Evolutionary conservation across 2,113 vertebrate species (phyloP).

Genomic region (Crypturellus undulatus): DNA sequence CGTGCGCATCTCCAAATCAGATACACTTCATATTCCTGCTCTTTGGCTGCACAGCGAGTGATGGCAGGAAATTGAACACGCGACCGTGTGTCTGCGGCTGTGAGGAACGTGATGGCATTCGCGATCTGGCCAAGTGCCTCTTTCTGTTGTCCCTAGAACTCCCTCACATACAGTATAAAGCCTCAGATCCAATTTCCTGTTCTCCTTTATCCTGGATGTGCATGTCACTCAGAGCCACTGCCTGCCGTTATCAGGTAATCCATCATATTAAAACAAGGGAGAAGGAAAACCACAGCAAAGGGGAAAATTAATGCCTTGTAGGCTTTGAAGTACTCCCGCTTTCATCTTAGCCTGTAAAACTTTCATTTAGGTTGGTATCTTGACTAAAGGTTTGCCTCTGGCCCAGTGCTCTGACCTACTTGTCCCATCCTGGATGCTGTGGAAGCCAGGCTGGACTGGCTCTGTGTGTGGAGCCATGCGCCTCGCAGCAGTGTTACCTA

Average conservation of each 20-base stretch:
- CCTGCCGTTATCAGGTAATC: constrained; percentile 42
- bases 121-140: background rate
- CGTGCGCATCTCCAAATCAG: constrained; percentile 8
- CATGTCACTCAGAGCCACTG: background rate
- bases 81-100: background rate
- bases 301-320: constrained; percentile 39
- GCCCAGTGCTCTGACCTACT: background rate
- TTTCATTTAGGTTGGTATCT: constrained; percentile 19
- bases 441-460: background rate
- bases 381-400: background rate
- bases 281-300: constrained; percentile 3
- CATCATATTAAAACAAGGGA: constrained; percentile 61
- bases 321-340: constrained; percentile 50
- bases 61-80: constrained; percentile 68
- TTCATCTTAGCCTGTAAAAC: constrained; percentile 42
- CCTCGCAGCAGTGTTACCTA: background rate
- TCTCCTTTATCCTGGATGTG: constrained; percentile 35
- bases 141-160: constrained; percentile 30
- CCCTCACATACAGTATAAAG: background rate
- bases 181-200: constrained; percentile 66
- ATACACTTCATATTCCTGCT: constrained; percentile 32
- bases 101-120: background rate
- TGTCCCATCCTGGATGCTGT: background rate
- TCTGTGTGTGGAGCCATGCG: rapidly evolving
- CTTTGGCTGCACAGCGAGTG: background rate